Conservation (phyloP, 2,888 invertebrate species). For the Boloria selene region DNA sequence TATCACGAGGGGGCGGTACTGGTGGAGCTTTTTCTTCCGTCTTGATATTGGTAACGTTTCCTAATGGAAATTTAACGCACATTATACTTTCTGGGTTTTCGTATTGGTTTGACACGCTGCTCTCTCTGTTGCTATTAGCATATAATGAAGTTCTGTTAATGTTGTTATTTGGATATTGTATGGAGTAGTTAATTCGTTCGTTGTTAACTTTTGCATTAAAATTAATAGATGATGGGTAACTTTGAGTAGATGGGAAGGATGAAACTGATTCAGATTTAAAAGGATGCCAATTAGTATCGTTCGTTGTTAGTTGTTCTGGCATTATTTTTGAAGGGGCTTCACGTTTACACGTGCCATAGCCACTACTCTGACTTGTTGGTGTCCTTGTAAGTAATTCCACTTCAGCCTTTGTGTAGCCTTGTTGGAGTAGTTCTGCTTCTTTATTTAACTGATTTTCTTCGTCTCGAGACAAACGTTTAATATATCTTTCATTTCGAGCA, state of each 20-base stretch:
- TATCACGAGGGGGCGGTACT: slow-evolving; percentile 91
- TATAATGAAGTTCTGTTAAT: slow-evolving; percentile 66
- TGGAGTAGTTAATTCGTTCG: slow-evolving; percentile 79
- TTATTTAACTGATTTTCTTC: slow-evolving; percentile 83
- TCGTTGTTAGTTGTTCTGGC: slow-evolving; percentile 58
- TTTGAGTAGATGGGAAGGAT: slow-evolving; percentile 79
- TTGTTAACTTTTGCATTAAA: slow-evolving; percentile 81
- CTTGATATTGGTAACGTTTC: slow-evolving; percentile 70
- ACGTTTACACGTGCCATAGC: slow-evolving; percentile 74
- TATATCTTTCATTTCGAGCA: slow-evolving; percentile 91
- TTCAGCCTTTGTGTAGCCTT: slow-evolving; percentile 77
- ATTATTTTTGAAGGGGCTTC: slow-evolving; percentile 75
- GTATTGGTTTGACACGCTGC: slow-evolving; percentile 62
- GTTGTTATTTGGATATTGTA: slow-evolving; percentile 68
- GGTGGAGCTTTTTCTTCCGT: slow-evolving; percentile 84
- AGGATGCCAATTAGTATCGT: slow-evolving; percentile 63
- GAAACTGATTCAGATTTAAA: slow-evolving; percentile 78
- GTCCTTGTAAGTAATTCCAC: slow-evolving; percentile 81
- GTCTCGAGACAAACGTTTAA: slow-evolving; percentile 88
- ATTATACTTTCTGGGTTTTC: slow-evolving; percentile 72
- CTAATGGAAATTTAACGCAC: slow-evolving; percentile 79
- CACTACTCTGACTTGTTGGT: slow-evolving; percentile 77
- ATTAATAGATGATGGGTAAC: slow-evolving; percentile 79
- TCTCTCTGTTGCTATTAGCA: slow-evolving; percentile 66
- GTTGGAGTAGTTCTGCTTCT: slow-evolving; percentile 79